phyloP scores from a whole-genome alignment of 2,113 vertebrate species.

The Callorhinus ursinus region DNA sequence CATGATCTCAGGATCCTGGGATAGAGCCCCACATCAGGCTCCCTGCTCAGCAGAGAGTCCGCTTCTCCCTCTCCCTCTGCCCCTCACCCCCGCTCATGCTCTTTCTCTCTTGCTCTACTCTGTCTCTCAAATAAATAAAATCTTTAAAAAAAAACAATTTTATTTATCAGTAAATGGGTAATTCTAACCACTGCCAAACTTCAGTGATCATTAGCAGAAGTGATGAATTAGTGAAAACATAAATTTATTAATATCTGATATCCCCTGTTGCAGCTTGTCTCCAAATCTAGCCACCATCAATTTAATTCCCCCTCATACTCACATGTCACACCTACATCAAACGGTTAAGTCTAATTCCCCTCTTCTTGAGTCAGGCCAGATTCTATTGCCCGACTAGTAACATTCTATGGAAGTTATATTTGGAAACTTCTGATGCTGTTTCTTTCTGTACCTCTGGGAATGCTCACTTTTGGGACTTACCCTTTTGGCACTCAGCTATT shows the following conservation, averaged over 20 bases:
- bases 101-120: no score
- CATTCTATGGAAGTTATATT: neutral
- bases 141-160: neutral
- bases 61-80: no score
- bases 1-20: no score
- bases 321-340: neutral
- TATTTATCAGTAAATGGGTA: neutral
- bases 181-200: neutral
- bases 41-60: no score
- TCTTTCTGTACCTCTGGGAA: neutral
- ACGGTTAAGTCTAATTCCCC: neutral
- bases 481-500: neutral
- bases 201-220: neutral
- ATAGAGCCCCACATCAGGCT: no score
- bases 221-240: neutral
- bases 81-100: no score
- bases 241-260: neutral
- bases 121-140: no score
- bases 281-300: neutral
- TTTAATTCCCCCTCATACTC: neutral
- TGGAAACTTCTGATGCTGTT: neutral
- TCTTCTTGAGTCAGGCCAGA: neutral
- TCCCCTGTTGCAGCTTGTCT: neutral
- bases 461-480: neutral
- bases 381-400: neutral